Evolutionary conservation across 1,140 invertebrate species (phyloP).

Genomic region (Galendromus occidentalis): DNA sequence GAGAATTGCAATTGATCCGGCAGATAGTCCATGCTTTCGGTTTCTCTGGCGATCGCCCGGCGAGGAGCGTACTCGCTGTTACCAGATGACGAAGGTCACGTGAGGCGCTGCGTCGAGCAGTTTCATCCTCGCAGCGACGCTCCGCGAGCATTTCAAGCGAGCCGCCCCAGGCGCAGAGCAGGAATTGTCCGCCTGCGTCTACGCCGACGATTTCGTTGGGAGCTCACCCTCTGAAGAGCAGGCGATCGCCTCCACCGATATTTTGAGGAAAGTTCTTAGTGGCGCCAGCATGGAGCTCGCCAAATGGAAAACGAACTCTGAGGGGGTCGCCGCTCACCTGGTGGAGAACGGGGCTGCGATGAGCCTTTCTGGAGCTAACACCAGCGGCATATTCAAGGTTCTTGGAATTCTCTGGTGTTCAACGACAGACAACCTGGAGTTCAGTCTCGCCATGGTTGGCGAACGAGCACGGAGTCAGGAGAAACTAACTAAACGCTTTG

Average conservation of each 20-base stretch:
- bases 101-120: neutral
- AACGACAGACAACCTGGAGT: neutral
- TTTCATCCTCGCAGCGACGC: too few species aligned
- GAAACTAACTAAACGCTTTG: neutral
- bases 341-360: neutral
- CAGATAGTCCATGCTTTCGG: neutral
- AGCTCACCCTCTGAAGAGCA: neutral
- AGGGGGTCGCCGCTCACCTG: neutral
- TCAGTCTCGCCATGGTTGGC: neutral
- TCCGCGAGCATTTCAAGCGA: neutral
- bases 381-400: neutral
- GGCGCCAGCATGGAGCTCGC: neutral
- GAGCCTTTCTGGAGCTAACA: neutral
- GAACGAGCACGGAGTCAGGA: neutral
- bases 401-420: neutral
- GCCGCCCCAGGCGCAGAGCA: neutral
- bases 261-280: neutral
- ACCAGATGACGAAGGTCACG: neutral
- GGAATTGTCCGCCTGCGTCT: neutral
- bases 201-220: neutral
- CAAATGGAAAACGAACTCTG: neutral
- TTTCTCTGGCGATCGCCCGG: neutral
- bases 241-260: neutral
- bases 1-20: neutral
- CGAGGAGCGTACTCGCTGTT: neutral